Conservation (phyloP, 2,888 invertebrate species). For the Anthrax anthrax region DNA sequence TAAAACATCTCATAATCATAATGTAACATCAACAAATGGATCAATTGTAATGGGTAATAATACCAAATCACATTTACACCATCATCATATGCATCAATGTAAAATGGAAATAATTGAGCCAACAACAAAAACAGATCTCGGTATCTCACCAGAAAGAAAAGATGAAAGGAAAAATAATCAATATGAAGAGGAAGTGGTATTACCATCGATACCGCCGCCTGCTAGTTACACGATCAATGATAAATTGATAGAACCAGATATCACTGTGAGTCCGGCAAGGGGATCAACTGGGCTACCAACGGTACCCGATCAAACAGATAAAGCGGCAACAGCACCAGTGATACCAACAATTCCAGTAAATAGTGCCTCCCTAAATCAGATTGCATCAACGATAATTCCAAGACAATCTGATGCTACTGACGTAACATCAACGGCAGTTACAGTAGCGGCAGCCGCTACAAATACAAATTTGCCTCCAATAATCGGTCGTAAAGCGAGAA, state of each 20-base stretch:
- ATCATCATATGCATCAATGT: constrained; percentile 17
- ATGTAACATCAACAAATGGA: constrained; percentile 4
- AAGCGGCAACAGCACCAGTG: constrained; percentile 10
- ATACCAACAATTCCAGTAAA: background rate
- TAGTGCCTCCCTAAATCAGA: background rate
- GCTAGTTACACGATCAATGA: constrained; percentile 11
- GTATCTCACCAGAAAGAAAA: background rate
- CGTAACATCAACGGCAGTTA: constrained; percentile 13
- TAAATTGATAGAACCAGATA: constrained; percentile 18
- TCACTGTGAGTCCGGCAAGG: constrained; percentile 43
- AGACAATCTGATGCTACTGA: background rate
- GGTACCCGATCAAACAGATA: constrained; percentile 38
- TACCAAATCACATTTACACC: constrained; percentile 17
- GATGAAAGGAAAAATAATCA: constrained; percentile 18
- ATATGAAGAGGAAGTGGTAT: constrained; percentile 31
- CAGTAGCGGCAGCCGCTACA: background rate
- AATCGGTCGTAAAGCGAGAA: constrained; percentile 37
- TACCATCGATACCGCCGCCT: constrained; percentile 25
- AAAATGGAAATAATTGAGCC: constrained; percentile 17
- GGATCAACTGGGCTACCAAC: constrained; percentile 52
- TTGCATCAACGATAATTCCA: background rate
- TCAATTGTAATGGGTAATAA: background rate
- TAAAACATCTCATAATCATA: constrained; percentile 4
- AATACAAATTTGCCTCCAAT: constrained; percentile 1
- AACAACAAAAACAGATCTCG: constrained; percentile 2